phyloP scores from a whole-genome alignment of 2,113 vertebrate species.

The Ictidomys tridecemlineatus region DNA sequence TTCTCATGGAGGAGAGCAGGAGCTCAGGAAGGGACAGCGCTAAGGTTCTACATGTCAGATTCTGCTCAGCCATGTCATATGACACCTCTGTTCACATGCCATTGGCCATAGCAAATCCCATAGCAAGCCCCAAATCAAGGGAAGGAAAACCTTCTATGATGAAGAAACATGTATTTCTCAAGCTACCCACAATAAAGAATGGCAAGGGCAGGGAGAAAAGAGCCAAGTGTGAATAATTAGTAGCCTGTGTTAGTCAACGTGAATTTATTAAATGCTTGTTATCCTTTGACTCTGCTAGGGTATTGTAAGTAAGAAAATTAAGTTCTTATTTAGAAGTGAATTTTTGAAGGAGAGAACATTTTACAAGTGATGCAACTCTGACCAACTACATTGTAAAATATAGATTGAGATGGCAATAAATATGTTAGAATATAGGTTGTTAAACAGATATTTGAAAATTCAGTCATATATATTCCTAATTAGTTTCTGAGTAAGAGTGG shows the following conservation, averaged over 20 bases:
- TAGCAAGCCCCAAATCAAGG: neutral
- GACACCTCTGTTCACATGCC: neutral
- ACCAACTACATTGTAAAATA: conserved; percentile 20
- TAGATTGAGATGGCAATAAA: conserved; percentile 1
- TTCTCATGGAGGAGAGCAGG: neutral
- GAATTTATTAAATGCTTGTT: neutral
- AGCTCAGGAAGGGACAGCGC: neutral
- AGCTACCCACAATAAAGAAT: neutral
- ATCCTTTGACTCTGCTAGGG: neutral
- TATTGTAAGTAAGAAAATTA: neutral
- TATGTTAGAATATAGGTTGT: conserved; percentile 45
- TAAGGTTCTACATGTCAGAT: accelerated
- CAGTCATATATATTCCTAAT: conserved; percentile 62
- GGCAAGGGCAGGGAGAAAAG: neutral
- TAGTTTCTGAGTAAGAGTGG: conserved; percentile 45
- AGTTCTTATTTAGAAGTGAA: conserved; percentile 8
- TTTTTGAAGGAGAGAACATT: conserved; percentile 14
- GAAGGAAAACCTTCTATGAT: neutral
- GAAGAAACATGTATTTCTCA: neutral
- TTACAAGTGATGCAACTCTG: neutral
- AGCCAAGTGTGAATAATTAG: neutral
- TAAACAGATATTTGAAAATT: conserved; percentile 51
- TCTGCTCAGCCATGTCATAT: neutral
- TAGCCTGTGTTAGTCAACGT: neutral
- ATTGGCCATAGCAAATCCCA: neutral